Percentiles rank a stretch among this genome's conserved stretches.
Conservation (phyloP, 2,113 vertebrate species). For the Pelecanus crispus region DNA sequence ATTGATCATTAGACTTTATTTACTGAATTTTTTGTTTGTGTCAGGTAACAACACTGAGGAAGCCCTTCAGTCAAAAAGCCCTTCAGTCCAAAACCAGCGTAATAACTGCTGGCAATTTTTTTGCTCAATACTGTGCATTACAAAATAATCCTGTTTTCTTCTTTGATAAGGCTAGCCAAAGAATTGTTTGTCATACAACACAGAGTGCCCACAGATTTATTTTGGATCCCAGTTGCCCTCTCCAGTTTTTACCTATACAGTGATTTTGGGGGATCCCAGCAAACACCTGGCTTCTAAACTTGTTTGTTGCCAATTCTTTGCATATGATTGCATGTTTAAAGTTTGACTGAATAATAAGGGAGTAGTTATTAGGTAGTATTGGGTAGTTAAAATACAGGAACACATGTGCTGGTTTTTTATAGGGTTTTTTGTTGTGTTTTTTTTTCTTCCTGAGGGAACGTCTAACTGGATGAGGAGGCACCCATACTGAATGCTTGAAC, state of each 20-base stretch:
- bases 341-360: neutral
- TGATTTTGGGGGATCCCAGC: neutral
- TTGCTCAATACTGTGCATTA: neutral
- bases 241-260: neutral
- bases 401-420: neutral
- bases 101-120: neutral
- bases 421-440: neutral
- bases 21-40: neutral
- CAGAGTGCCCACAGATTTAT: neutral
- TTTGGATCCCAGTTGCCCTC: neutral
- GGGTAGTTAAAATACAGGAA: neutral
- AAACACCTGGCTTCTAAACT: neutral
- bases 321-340: neutral
- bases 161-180: neutral
- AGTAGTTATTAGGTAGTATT: neutral
- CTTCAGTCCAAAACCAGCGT: neutral
- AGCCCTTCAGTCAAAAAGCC: neutral
- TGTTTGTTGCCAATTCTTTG: neutral
- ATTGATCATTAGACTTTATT: neutral
- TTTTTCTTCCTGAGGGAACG: neutral
- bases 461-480: neutral
- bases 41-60: neutral
- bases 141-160: neutral
- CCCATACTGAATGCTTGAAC: neutral
- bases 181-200: neutral